Base-by-base conservation (phyloP, 23 tunicate genomes). In the Clavelina lepadiformis region DNA sequence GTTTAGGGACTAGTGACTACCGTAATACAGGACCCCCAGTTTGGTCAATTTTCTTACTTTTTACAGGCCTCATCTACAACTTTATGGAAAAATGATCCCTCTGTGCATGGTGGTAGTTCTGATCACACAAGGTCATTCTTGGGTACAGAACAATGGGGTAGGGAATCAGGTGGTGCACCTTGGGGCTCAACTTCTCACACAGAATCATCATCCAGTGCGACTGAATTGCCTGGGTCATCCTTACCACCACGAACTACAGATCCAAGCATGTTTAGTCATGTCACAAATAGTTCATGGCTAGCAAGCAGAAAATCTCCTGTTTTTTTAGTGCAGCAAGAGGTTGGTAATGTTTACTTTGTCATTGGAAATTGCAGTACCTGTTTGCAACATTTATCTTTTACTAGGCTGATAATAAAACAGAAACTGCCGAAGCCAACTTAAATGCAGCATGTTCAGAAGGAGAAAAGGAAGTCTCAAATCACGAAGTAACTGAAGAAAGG, bases 141-240 rank as follows among this genome's bases (percentile, higher is more conserved):
- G 2, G 96, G 96, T 46, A 87, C 96, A 32, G 83, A 87, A 51
- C 82, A 80, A 60, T 87, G 96, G 96, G 96, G 96, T 5, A 59
- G 86, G 44, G 96, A 87, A 52, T 87, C 96, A 0, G 96, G 96
- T 20, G 96, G 96, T 30, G 81, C 96, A 25, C 85, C 96, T 3
- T 87, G 96, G 96, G 96, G 96, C 8, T 34, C 79, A 28, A 62
- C 65, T 1, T 18, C 67, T 21, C 41, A 29, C 24, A 37, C 31
- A 49, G 64, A 34, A 21, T 63, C 2, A 22, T 3, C 64, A 35
- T 35, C 68, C 19, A 29, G 52, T 3, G 3, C 56, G 8, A n/a
- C n/a, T n/a, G 57, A 27, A 46, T 23, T 36, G 8, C 15, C 49
- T 41, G 11, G 13, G 49, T 66, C 72, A 22, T 27, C 72, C 5